Conservation (phyloP, 2,888 invertebrate genomes). For the Plebejus argus region DNA sequence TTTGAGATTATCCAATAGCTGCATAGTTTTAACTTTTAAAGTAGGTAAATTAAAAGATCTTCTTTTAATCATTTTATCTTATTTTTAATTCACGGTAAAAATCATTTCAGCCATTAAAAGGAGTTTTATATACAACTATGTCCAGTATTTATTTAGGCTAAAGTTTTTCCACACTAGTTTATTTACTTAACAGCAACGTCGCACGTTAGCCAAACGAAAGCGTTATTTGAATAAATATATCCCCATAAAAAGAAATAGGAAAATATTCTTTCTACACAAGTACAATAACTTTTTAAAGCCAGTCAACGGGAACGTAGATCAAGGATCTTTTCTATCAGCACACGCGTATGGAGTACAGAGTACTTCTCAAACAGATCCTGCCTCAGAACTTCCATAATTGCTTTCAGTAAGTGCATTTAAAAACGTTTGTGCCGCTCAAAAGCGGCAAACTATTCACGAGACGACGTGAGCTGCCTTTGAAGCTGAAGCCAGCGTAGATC, state of each 20-base stretch:
- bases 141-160: background rate
- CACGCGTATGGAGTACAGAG: background rate
- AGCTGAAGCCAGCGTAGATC: constrained; percentile 15
- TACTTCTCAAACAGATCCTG: constrained; percentile 21
- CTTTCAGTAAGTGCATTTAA: constrained; percentile 37
- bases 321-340: background rate
- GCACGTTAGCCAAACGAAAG: too few species aligned
- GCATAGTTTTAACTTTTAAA: background rate
- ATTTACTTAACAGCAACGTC: too few species aligned
- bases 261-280: background rate
- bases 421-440: constrained; percentile 38
- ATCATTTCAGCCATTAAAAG: background rate
- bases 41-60: background rate
- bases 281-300: background rate
- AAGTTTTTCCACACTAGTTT: background rate
- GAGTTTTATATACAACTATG: background rate
- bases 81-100: background rate
- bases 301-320: background rate
- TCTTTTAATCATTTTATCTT: background rate
- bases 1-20: background rate
- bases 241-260: background rate
- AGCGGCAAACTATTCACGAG: constrained; percentile 33
- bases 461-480: constrained; percentile 25
- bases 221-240: too few species aligned
- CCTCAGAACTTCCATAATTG: constrained; percentile 38